These are phyloP conservation scores for Agonum fuliginosum DNA, from an alignment of 2,888 invertebrate genomes.

Conservation along the genomic window DNA sequence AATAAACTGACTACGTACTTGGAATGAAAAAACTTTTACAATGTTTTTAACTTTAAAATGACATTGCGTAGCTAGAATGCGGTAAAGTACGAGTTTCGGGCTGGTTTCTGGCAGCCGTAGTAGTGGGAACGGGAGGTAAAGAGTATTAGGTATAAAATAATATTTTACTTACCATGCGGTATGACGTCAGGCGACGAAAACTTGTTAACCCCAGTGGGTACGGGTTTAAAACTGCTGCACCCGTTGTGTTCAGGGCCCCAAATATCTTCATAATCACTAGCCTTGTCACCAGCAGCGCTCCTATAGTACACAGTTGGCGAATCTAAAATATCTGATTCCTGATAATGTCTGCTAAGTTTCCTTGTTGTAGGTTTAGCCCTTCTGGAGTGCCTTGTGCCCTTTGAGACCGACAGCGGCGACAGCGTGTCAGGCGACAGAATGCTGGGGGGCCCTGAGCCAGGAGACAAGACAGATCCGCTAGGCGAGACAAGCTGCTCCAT, in stretches of 20 bases:
- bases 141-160: no score
- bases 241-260: slow-evolving; percentile 75
- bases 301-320: slow-evolving; percentile 88
- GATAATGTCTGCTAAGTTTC: slow-evolving; percentile 83
- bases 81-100: no score
- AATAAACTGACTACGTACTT: no score
- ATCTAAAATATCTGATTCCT: slow-evolving; percentile 89
- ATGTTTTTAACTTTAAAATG: no score
- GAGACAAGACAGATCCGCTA: slow-evolving; percentile 69
- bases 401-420: slow-evolving; percentile 73
- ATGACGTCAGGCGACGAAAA: slow-evolving; percentile 65
- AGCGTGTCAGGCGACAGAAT: slow-evolving; percentile 73
- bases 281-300: slow-evolving; percentile 92
- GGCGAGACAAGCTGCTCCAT: slow-evolving; percentile 71
- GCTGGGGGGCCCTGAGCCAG: slow-evolving; percentile 73
- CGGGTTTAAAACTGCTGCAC: slow-evolving; percentile 61
- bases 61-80: no score
- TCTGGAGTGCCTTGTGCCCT: slow-evolving; percentile 76
- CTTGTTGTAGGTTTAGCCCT: slow-evolving; percentile 76
- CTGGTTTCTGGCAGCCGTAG: no score
- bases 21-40: no score
- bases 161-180: slow-evolving; percentile 54
- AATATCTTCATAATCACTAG: slow-evolving; percentile 96
- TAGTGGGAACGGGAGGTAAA: no score
- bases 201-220: slow-evolving; percentile 61